Base-by-base conservation (phyloP, 2,113 vertebrate species). In the Neotoma lepida region DNA sequence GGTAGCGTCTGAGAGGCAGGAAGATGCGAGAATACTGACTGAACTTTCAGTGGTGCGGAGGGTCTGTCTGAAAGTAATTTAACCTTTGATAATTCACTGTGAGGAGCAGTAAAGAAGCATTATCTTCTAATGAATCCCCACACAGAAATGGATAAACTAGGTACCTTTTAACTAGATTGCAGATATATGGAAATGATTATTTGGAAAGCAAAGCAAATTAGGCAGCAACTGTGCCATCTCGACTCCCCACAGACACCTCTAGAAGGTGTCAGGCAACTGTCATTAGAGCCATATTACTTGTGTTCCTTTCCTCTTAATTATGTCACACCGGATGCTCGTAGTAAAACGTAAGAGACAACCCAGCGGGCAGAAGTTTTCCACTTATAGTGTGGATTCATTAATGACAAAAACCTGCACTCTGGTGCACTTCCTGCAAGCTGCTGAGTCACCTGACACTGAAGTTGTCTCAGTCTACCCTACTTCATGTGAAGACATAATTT, bases 171-270 rank as follows among this genome's bases (percentile, higher is more conserved):
- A 86, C 93, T 91, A 89, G 96, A 96, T 97, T 94, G 51, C 56
- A 94, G 92, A 96, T 78, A 97, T 97, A 97, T 97, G 74, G 85
- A 97, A 94, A 86, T 91, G 46, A 90, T 93, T 74, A 58, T 88
- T n/a, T n/a, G 93, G 93, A 95, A 98, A 91, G 63, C 95, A 88
- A 96, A 97, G 93, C 77, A 97, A 97, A 97, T 97, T 93, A 95
- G n/a, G 17, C 64, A 49, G 51, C 30, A 85, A 82, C 81, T 76
- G 93, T 92, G 94, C 90, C 92, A 90, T 81, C 58, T 0, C 0
- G 12, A 94, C 6, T 93, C 89, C 96, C 91, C 64, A 70, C 13
- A 91, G 97, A 90, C 64, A 1, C 13, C 39, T 76, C 77, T 91
- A 89, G 46, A 97, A n/a, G 39, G 93, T 3, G 33, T 88, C 3